These are phyloP conservation scores for Trichoplusia ni DNA, from an alignment of 1,140 invertebrate genomes.

Conservation along the genomic window DNA sequence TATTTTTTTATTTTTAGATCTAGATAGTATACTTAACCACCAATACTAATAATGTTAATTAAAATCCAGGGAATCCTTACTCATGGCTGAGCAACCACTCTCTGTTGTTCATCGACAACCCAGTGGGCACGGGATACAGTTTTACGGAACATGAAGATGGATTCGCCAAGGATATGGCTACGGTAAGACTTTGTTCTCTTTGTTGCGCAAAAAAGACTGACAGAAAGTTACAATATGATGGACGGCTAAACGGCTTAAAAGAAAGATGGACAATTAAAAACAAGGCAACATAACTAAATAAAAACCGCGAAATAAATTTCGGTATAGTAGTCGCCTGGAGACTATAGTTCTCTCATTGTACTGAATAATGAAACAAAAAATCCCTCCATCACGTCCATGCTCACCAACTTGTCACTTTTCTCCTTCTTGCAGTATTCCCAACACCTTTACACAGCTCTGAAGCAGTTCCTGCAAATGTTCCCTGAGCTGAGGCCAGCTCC, in stretches of 20 bases:
- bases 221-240: too few species aligned
- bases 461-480: slow-evolving; percentile 87
- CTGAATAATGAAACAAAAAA: too few species aligned
- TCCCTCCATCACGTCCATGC: too few species aligned
- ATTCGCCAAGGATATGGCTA: slow-evolving; percentile 84
- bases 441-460: slow-evolving; percentile 83
- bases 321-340: too few species aligned
- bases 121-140: slow-evolving; percentile 89
- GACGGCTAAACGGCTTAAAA: too few species aligned
- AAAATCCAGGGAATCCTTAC: slow-evolving; percentile 67
- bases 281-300: too few species aligned
- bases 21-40: not conserved
- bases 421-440: slow-evolving; percentile 79
- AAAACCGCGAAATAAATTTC: too few species aligned
- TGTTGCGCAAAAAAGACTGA: too few species aligned
- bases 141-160: slow-evolving; percentile 84
- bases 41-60: not conserved
- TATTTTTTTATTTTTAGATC: not conserved
- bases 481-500: slow-evolving; percentile 84
- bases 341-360: too few species aligned
- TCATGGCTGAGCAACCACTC: slow-evolving; percentile 89
- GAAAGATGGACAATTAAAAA: too few species aligned
- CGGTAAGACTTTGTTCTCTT: slow-evolving; percentile 81
- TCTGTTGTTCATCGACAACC: slow-evolving; percentile 92
- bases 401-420: too few species aligned